Conservation (phyloP, 1,140 invertebrate species). For the Solenopsis fugax region DNA sequence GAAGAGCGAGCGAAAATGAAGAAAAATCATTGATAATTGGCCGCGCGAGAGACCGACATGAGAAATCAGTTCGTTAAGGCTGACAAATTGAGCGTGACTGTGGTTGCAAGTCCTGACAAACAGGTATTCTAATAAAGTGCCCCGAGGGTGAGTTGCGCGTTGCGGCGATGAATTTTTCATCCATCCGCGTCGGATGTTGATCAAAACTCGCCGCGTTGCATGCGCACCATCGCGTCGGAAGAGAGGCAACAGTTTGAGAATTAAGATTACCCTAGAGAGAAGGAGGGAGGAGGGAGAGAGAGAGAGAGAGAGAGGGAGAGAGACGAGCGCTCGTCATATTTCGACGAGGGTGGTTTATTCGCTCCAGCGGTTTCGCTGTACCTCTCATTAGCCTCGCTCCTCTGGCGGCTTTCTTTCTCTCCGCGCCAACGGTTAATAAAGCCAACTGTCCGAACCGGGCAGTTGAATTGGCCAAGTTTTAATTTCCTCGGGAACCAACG, state of each 20-base stretch:
- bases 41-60: background rate
- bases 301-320: background rate
- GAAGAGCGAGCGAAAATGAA: conserved; percentile 1
- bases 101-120: conserved; percentile 59
- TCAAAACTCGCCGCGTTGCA: conserved; percentile 57
- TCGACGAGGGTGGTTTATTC: conserved; percentile 51
- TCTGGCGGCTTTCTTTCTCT: conserved; percentile 28
- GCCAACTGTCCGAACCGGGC: conserved; percentile 69
- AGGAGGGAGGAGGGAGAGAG: background rate
- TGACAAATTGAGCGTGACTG: conserved; percentile 67
- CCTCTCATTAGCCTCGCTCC: conserved; percentile 39
- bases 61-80: conserved; percentile 66
- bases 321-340: conserved; percentile 32
- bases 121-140: conserved; percentile 71
- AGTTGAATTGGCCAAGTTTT: conserved; percentile 80
- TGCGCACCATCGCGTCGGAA: background rate
- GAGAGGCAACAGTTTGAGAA: conserved; percentile 71
- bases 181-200: conserved; percentile 58
- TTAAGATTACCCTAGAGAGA: conserved; percentile 80
- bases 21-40: conserved; percentile 23
- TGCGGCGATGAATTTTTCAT: conserved; percentile 63
- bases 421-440: conserved; percentile 72
- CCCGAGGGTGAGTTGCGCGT: conserved; percentile 41
- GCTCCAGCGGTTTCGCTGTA: conserved; percentile 1
- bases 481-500: conserved; percentile 75